Conservation (phyloP, 2,113 vertebrate species). For the Indicator indicator region DNA sequence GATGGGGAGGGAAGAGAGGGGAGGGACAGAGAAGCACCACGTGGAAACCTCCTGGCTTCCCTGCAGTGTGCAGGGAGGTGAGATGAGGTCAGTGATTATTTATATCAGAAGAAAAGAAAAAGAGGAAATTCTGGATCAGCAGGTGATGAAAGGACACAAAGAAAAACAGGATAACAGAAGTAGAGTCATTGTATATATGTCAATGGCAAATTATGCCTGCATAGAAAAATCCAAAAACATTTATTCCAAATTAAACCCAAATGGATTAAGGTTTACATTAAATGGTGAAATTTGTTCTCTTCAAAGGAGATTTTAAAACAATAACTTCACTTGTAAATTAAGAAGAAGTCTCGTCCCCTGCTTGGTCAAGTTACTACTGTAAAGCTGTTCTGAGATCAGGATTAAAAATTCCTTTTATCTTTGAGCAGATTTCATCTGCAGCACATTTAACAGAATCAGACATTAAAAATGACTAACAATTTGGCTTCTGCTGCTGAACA, state of each 20-base stretch:
- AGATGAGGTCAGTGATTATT: slow-evolving; percentile 37
- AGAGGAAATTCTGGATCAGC: slow-evolving; percentile 7
- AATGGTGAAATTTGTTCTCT: background rate
- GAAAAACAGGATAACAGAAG: background rate
- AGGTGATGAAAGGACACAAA: slow-evolving; percentile 23
- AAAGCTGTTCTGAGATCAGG: background rate
- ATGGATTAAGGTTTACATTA: background rate
- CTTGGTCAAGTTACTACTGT: slow-evolving; percentile 8
- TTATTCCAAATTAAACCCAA: slow-evolving; percentile 2
- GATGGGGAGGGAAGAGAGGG: background rate
- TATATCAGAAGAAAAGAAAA: background rate
- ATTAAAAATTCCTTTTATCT: slow-evolving; percentile 22
- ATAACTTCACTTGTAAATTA: background rate
- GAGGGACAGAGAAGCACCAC: background rate
- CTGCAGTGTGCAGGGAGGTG: background rate
- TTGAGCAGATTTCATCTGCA: background rate
- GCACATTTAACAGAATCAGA: slow-evolving; percentile 32
- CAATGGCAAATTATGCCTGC: slow-evolving; percentile 20
- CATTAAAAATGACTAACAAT: slow-evolving; percentile 35
- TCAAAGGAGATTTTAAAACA: slow-evolving; percentile 36
- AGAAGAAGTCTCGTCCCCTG: background rate
- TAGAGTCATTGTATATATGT: background rate
- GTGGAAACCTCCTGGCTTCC: slow-evolving; percentile 6
- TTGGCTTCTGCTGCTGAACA: slow-evolving; percentile 3
- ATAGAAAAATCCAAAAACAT: slow-evolving; percentile 25